Base-by-base conservation (phyloP, 2,888 invertebrate genomes). In the Sinodicranocentrus sp. region DNA sequence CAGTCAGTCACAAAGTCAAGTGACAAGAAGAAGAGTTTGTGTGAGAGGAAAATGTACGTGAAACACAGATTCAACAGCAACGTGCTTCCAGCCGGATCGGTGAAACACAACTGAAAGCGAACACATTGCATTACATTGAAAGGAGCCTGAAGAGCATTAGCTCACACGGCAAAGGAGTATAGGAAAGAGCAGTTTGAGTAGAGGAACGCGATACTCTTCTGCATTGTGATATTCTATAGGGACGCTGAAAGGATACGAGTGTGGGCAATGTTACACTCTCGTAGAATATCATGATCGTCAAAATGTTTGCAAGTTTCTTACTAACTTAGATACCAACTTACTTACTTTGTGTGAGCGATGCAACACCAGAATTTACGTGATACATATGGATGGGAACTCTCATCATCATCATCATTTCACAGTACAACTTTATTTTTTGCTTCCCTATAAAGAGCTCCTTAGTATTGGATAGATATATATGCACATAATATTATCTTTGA, bases 81-180 rank as follows among this genome's bases (percentile, higher is more conserved):
- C 85, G 80, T 85, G 85, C 87, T 84, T 83, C 82, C 85, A 82
- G 77, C 77, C 77, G 86, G 87, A 85, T 85, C 76, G 86, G 85
- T 84, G 84, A 86, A 86, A 77, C 85, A 82, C 80, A 85, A 86
- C 86, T 87, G 84, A 86, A 76, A 82, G 84, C 19, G 17, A 54
- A 68, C 78, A 28, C 78, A 48, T 70, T 59, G 78, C 76, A 70
- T 33, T 68, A 57, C 23, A 43, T 28, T 63, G 59, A 15, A 3
- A 10, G 48, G 48, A 65, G 28, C 28, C 15, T 25, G 17, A 59
- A 25, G 59, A 25, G 43, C 19, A 23, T 19, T 8, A 44, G 17
- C 44, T 6, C n/a, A n/a, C 10, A 19, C 54, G 48, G 2, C n/a
- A 48, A 19, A 48, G 48, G 48, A 17, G 48, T 48, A 17, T 19